Evolutionary conservation across 2,113 vertebrate genomes (phyloP).

Genomic region (Pipa parva): DNA sequence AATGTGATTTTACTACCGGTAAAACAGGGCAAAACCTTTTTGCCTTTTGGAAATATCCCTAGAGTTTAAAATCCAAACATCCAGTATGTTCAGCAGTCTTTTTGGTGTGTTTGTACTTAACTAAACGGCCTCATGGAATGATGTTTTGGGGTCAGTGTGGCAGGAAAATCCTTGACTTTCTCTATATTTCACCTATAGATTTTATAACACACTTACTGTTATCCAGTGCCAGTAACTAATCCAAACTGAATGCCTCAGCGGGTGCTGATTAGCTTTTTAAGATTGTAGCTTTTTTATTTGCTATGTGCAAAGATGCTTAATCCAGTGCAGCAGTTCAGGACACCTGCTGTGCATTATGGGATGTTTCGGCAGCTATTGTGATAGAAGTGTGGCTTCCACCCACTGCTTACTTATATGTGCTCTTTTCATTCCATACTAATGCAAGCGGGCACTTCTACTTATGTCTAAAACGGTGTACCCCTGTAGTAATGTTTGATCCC

Average conservation of each 20-base stretch:
- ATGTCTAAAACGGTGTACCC: too few species aligned
- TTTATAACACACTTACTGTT: conserved; percentile 70
- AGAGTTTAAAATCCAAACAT: too few species aligned
- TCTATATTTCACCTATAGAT: conserved; percentile 59
- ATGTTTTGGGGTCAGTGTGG: conserved; percentile 19
- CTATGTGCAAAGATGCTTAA: conserved; percentile 68
- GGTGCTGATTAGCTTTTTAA: conserved; percentile 77
- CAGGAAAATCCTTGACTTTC: conserved; percentile 39
- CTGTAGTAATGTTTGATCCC: too few species aligned
- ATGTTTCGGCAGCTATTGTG: conserved; percentile 55
- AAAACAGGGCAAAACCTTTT: too few species aligned
- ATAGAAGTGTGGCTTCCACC: too few species aligned
- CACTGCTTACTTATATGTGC: too few species aligned
- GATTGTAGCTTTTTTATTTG: conserved; percentile 66
- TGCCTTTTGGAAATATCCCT: too few species aligned
- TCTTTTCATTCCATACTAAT: too few species aligned
- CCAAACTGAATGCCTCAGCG: conserved; percentile 70
- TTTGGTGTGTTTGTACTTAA: too few species aligned
- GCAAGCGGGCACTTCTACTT: background rate
- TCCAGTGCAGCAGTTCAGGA: conserved; percentile 63
- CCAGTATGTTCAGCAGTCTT: too few species aligned
- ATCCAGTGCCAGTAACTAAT: conserved; percentile 57
- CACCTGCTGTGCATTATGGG: conserved; percentile 59
- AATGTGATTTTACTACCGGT: too few species aligned
- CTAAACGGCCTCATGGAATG: too few species aligned